Evolutionary conservation across 2,888 invertebrate genomes (phyloP).

Genomic region (Epinotia demarniana): DNA sequence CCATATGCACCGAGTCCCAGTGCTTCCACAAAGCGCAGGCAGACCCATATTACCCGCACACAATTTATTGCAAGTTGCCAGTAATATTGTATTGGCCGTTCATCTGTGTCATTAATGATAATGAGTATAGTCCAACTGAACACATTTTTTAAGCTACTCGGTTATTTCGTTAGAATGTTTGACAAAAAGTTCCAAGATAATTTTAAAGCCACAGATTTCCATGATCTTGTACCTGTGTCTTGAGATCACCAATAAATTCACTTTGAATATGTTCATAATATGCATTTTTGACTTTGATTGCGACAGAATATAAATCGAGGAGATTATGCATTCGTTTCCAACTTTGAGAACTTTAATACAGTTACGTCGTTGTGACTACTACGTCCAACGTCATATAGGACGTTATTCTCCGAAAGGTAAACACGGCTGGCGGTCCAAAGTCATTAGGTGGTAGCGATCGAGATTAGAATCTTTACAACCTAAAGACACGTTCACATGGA

Average conservation of each 20-base stretch:
- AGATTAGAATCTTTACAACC: conserved; percentile 37
- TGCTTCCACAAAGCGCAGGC: no score
- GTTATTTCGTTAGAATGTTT: neutral
- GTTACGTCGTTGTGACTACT: neutral
- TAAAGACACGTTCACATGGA: conserved; percentile 16
- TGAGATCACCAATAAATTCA: conserved; percentile 26
- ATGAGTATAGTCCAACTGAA: neutral
- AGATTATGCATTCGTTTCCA: conserved; percentile 31
- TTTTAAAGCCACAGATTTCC: conserved; percentile 6
- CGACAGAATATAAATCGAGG: conserved; percentile 33
- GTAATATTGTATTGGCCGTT: neutral
- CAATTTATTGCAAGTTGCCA: neutral
- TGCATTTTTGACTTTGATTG: conserved; percentile 38
- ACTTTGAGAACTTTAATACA: neutral
- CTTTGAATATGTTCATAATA: conserved; percentile 19
- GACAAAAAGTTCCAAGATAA: conserved; percentile 4
- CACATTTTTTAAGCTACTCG: no score
- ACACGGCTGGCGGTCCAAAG: conserved; percentile 32
- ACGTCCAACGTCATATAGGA: neutral
- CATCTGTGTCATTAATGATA: neutral
- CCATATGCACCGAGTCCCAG: no score
- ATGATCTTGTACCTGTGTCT: conserved; percentile 25
- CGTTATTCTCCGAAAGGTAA: conserved; percentile 11
- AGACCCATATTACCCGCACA: neutral
- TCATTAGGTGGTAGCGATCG: conserved; percentile 34